These are phyloP conservation scores for Neolamprologus toae DNA, from an alignment of 2,113 vertebrate species.

Conservation along the genomic window DNA sequence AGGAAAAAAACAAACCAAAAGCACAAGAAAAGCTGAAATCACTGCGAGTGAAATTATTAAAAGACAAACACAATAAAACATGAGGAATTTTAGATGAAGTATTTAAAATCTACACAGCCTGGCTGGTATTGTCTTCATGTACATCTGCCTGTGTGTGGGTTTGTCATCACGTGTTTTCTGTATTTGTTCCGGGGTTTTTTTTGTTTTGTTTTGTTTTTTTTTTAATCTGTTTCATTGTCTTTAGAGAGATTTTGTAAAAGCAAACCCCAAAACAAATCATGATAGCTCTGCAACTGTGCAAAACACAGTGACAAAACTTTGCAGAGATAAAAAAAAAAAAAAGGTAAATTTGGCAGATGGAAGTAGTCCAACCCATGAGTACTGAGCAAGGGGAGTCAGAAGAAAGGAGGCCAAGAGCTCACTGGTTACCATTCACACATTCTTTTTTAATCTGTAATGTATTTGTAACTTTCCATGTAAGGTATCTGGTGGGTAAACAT, in stretches of 20 bases:
- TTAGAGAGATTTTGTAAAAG: not conserved
- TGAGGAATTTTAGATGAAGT: not conserved
- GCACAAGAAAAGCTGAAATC: not conserved
- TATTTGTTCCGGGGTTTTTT: rapidly evolving
- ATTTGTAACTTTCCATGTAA: not conserved
- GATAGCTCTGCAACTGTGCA: not conserved
- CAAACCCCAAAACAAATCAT: not conserved
- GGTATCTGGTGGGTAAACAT: not conserved
- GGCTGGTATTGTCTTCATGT: not conserved
- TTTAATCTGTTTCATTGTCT: not conserved
- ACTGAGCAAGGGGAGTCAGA: not conserved
- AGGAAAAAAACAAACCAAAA: not conserved
- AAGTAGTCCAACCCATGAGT: not conserved
- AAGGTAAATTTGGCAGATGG: not conserved
- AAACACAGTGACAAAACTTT: not conserved
- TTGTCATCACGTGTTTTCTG: not conserved
- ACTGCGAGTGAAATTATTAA: not conserved
- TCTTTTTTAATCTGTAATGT: not conserved
- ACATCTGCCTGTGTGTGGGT: not conserved
- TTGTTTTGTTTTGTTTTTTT: rapidly evolving
- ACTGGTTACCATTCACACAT: not conserved
- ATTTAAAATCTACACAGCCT: not conserved
- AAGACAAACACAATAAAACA: not conserved
- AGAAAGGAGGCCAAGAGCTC: not conserved
- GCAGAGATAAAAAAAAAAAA: not conserved